Evolutionary conservation across 2,888 invertebrate species (phyloP).

Genomic region (Acanthosepion esculentum): DNA sequence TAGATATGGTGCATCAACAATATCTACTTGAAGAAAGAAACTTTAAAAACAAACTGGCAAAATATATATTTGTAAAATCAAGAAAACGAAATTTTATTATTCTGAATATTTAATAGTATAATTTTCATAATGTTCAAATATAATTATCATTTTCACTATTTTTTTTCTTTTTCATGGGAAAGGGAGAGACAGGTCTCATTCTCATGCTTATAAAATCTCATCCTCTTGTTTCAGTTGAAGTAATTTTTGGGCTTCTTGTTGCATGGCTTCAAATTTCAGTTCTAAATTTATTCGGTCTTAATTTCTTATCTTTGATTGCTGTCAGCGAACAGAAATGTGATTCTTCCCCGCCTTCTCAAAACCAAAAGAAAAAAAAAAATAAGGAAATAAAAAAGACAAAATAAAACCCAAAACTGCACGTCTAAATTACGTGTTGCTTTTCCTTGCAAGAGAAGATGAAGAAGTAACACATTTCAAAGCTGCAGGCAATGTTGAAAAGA

Average conservation of each 20-base stretch:
- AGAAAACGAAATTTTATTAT: too few relatives aligned
- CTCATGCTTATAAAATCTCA: not conserved
- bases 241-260: not conserved
- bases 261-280: not conserved
- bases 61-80: too few relatives aligned
- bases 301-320: conserved; percentile 33
- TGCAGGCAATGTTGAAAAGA: not conserved
- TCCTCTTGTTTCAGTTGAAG: not conserved
- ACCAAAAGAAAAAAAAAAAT: not conserved
- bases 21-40: too few relatives aligned
- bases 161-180: too few relatives aligned
- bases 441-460: not conserved
- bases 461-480: conserved; percentile 14
- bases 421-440: not conserved
- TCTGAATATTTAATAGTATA: too few relatives aligned
- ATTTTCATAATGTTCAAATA: too few relatives aligned
- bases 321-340: conserved; percentile 20
- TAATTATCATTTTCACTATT: too few relatives aligned
- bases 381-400: not conserved
- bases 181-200: not conserved
- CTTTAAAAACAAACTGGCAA: too few relatives aligned
- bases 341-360: not conserved
- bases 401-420: not conserved
- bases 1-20: too few relatives aligned
- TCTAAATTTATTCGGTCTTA: conserved; percentile 14